Evolutionary conservation across 2,113 vertebrate genomes (phyloP).

Genomic region (Thinocorus orbignyianus): DNA sequence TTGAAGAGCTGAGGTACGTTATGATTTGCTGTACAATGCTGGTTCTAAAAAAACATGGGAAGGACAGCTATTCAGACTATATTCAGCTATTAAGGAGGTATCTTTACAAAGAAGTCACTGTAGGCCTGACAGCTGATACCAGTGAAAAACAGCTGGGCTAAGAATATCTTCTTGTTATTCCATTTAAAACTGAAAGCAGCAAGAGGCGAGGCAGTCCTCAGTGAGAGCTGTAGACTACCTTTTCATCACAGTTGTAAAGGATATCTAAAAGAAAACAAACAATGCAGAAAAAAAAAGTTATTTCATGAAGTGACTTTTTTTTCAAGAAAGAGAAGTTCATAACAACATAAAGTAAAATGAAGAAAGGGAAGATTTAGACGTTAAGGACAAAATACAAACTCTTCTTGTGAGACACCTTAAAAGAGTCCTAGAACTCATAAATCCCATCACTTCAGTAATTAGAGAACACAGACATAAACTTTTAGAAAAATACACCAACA

Average conservation of each 20-base stretch:
- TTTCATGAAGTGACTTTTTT: neutral
- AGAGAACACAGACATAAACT: neutral
- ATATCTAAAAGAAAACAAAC: conserved; percentile 25
- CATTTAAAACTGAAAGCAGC: neutral
- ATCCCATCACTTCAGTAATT: neutral
- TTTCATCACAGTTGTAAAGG: conserved; percentile 73
- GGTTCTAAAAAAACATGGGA: neutral
- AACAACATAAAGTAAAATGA: neutral
- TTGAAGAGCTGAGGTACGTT: neutral
- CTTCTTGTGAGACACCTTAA: neutral
- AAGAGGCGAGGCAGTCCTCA: neutral
- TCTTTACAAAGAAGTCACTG: neutral
- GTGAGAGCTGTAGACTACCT: neutral
- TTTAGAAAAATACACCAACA: neutral
- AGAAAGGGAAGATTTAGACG: neutral
- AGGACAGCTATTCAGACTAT: neutral
- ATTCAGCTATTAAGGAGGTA: neutral
- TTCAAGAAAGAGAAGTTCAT: neutral
- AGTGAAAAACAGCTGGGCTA: neutral
- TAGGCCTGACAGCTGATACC: neutral
- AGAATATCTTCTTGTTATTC: neutral
- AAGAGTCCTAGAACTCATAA: neutral
- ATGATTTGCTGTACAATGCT: neutral
- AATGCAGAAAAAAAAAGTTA: neutral
- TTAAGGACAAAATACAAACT: neutral